These are phyloP conservation scores for Spodoptera frugiperda DNA, from an alignment of 1,140 invertebrate genomes.

Conservation along the genomic window DNA sequence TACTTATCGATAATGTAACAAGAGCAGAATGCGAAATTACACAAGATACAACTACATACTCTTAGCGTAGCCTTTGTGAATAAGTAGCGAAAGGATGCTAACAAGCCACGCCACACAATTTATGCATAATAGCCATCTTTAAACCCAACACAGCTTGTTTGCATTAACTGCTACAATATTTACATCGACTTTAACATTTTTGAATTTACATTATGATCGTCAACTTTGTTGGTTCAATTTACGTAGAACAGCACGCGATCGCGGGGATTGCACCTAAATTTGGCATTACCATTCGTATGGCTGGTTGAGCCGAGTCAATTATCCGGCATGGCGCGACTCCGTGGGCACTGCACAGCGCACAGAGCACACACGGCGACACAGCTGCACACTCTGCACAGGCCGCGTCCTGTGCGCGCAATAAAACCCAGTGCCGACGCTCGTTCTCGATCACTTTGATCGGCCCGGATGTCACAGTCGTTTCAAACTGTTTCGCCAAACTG, in stretches of 20 bases:
- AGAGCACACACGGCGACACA: neutral
- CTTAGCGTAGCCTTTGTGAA: slow-evolving; percentile 7
- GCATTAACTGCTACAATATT: slow-evolving; percentile 34
- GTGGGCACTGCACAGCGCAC: slow-evolving; percentile 23
- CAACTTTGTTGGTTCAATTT: slow-evolving; percentile 44
- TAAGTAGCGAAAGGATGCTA: slow-evolving; percentile 34
- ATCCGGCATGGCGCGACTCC: slow-evolving; percentile 62
- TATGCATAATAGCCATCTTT: slow-evolving; percentile 33
- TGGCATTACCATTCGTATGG: slow-evolving; percentile 53
- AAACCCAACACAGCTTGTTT: slow-evolving; percentile 21
- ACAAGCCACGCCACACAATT: slow-evolving; percentile 19
- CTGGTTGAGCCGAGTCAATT: slow-evolving; percentile 66
- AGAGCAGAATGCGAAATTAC: slow-evolving; percentile 27
- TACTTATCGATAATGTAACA: slow-evolving; percentile 15
- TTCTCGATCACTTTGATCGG: slow-evolving; percentile 80
- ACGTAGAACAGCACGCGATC: slow-evolving; percentile 43
- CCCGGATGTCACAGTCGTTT: slow-evolving; percentile 67
- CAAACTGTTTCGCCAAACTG: slow-evolving; percentile 58
- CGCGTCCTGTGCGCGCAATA: slow-evolving; percentile 61
- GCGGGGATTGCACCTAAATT: slow-evolving; percentile 46
- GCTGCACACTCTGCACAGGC: neutral
- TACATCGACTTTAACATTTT: slow-evolving; percentile 35
- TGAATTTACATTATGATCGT: slow-evolving; percentile 38
- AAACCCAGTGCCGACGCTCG: slow-evolving; percentile 64
- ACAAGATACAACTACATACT: slow-evolving; percentile 17